Evolutionary conservation across 2,888 invertebrate genomes (phyloP), one percentile per base, ranked within the genome.

Genomic region (Dasypolia templi): DNA sequence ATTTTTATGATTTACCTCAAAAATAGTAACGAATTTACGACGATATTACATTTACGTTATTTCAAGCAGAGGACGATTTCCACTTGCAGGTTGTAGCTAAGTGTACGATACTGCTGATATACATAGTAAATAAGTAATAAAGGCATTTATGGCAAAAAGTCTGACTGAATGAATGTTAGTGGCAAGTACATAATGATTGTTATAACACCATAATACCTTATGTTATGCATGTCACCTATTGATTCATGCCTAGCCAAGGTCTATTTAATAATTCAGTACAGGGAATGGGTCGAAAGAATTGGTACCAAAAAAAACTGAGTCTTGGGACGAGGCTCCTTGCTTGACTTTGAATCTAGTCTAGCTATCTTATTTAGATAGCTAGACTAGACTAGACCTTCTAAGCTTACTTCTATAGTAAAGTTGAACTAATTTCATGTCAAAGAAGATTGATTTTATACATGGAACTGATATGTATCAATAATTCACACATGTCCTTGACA

Each of bases 211-310:
- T n/a, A 56, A 63, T 39, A 64, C 22, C 35, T 12, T 58, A 19
- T 49, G 46, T 7, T 39, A 22, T 29, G 7, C 29, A 55, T 73
- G 35, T 42, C 29, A 26, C 56, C 26, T 29, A 69, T 53, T 32
- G n/a, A 68, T 77, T 77, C 39, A 75, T 42, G 32, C 51, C 22
- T 5, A 32, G 35, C 14, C 35, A 69, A 69, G 59, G 53, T 49
- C 19, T 68, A 26, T 53, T 53, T 46, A 61, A 39, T 61, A 26
- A 39, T 68, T 32, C 46, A 32, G 44, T 56, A 19, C 11, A 55
- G 64, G 11, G 7, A 29, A 55, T 29, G n/a, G 11, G 14, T 46
- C 3, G 9, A 19, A 26, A 14, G 12, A 53, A 29, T 14, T 55
- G 14, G 22, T 22, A 72, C 39, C 29, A 59, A 49, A 44, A 67